These are phyloP conservation scores for Stenotaenia linearis DNA, from an alignment of 2,888 invertebrate genomes.

Conservation along the genomic window DNA sequence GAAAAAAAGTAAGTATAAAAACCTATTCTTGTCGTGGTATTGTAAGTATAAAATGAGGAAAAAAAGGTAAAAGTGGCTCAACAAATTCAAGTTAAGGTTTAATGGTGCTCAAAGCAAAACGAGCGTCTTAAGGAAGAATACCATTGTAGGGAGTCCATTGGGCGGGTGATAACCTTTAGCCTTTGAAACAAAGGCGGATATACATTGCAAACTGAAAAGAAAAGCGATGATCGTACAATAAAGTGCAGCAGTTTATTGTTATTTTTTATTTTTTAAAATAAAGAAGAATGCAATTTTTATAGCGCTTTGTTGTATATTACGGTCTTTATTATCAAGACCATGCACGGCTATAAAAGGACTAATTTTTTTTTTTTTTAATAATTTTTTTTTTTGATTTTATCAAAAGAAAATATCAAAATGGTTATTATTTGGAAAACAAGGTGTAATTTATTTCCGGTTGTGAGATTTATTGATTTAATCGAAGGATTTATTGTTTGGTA, in stretches of 20 bases:
- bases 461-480: too few relatives aligned
- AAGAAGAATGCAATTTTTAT: neutral
- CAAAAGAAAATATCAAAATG: too few relatives aligned
- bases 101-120: slow-evolving; percentile 2
- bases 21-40: neutral
- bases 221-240: neutral
- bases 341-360: too few relatives aligned
- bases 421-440: too few relatives aligned
- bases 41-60: neutral
- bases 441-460: too few relatives aligned
- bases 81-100: slow-evolving; percentile 16
- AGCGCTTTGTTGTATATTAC: neutral
- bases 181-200: neutral
- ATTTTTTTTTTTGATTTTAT: too few relatives aligned
- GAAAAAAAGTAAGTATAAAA: slow-evolving; percentile 3
- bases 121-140: neutral
- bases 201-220: slow-evolving; percentile 4
- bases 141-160: neutral
- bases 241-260: neutral
- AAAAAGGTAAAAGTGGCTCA: neutral
- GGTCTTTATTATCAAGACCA: neutral
- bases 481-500: too few relatives aligned
- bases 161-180: slow-evolving; percentile 7
- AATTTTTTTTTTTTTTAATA: too few relatives aligned
- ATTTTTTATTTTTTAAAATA: neutral